phyloP scores from a whole-genome alignment of 2,888 invertebrate species.

The Cerastis leucographa region DNA sequence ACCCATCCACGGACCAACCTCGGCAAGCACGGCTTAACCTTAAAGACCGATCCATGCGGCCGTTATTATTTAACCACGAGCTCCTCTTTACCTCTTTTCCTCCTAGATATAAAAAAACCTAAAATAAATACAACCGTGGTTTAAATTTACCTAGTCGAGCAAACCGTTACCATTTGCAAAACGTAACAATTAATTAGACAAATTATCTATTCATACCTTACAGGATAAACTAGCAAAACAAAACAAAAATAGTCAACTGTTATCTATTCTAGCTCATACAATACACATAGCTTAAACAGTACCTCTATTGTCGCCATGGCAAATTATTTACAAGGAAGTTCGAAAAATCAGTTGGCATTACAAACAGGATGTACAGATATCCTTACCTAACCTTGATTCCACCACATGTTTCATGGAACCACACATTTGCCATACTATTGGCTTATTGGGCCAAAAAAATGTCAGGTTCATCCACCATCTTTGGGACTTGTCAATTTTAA shows the following conservation, averaged over 20 bases:
- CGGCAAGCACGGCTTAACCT: too few relatives aligned
- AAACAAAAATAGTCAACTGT: not conserved
- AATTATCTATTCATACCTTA: not conserved
- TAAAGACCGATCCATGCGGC: too few relatives aligned
- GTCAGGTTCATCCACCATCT: not conserved
- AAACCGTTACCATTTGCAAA: constrained; percentile 41
- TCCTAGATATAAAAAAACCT: not conserved
- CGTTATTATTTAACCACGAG: too few relatives aligned
- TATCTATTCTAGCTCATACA: not conserved
- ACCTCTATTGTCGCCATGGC: not conserved
- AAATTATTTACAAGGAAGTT: constrained; percentile 37
- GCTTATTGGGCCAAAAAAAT: constrained; percentile 25
- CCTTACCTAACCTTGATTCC: constrained; percentile 44
- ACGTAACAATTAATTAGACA: not conserved
- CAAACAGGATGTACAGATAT: constrained; percentile 52
- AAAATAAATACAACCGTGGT: too few relatives aligned
- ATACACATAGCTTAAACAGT: not conserved
- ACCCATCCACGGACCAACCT: too few relatives aligned
- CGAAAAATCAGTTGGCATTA: not conserved
- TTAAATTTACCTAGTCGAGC: not conserved
- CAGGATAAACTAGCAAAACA: constrained; percentile 32
- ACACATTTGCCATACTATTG: not conserved
- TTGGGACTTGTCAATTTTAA: constrained; percentile 19
- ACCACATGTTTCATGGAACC: constrained; percentile 34
- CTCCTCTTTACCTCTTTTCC: not conserved